These are phyloP conservation scores for Coracopsis vasa DNA, from an alignment of 2,113 vertebrate genomes.

Conservation along the genomic window DNA sequence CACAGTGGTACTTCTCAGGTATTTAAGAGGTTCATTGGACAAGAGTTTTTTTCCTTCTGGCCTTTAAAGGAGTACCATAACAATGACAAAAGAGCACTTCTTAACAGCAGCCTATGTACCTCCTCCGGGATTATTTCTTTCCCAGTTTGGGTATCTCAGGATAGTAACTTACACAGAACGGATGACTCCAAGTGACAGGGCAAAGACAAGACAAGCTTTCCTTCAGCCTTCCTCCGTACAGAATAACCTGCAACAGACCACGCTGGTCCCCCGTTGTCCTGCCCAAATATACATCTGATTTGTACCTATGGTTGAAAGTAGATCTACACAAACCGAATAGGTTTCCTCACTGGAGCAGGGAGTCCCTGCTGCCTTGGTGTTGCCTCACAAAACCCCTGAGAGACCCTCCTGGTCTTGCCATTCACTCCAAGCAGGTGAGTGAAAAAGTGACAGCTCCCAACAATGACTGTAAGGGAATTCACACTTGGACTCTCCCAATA, in stretches of 20 bases:
- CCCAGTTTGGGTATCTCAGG: neutral
- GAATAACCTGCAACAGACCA: neutral
- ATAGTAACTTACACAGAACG: neutral
- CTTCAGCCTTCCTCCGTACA: neutral
- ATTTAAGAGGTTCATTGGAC: neutral
- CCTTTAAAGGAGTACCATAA: neutral
- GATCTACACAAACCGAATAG: neutral
- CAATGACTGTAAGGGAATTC: neutral
- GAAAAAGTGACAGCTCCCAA: neutral
- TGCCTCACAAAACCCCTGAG: neutral
- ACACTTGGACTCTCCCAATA: neutral
- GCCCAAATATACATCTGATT: neutral
- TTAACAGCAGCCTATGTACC: neutral
- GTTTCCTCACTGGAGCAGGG: neutral
- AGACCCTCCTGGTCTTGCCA: neutral
- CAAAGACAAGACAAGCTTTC: neutral
- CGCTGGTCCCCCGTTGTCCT: neutral
- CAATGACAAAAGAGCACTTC: neutral
- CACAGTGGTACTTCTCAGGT: fast-evolving
- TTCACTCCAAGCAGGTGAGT: neutral
- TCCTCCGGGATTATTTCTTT: neutral
- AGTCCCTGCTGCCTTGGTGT: neutral
- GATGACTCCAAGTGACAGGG: neutral
- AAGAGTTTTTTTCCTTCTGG: neutral
- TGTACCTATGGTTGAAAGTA: neutral